Conservation (phyloP, 2,113 vertebrate genomes). For the Stigmatopora argus region DNA sequence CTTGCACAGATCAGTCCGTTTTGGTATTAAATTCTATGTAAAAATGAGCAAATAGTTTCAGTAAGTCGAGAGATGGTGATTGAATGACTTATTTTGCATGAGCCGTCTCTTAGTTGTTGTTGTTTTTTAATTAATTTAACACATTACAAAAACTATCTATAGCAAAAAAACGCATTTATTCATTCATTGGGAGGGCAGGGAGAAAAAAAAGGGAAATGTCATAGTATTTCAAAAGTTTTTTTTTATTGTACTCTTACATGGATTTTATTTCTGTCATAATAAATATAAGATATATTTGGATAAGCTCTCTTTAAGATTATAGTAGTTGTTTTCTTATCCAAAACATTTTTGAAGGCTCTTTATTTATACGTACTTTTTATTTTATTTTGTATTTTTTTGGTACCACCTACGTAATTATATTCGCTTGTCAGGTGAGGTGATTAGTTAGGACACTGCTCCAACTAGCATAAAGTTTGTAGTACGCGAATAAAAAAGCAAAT, state of each 20-base stretch:
- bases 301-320: constrained; percentile 1
- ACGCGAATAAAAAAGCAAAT: too few species aligned
- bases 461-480: too few species aligned
- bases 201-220: constrained; percentile 12
- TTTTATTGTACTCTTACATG: constrained; percentile 32
- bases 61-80: constrained; percentile 10
- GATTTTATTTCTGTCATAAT: constrained; percentile 45
- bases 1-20: constrained; percentile 10
- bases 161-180: constrained; percentile 42
- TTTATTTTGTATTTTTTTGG: too few species aligned
- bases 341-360: too few species aligned
- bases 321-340: not conserved
- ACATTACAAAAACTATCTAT: constrained; percentile 30
- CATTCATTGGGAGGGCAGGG: constrained; percentile 34
- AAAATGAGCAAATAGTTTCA: constrained; percentile 1
- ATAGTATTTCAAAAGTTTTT: constrained; percentile 25
- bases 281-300: constrained; percentile 55
- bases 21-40: constrained; percentile 11
- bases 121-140: constrained; percentile 53
- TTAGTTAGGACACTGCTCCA: too few species aligned
- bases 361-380: too few species aligned
- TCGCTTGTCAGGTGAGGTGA: too few species aligned
- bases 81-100: constrained; percentile 38
- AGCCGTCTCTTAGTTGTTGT: constrained; percentile 33
- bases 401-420: too few species aligned